Base-by-base conservation (phyloP, 2,888 invertebrate genomes). In the Beris chalybata region DNA sequence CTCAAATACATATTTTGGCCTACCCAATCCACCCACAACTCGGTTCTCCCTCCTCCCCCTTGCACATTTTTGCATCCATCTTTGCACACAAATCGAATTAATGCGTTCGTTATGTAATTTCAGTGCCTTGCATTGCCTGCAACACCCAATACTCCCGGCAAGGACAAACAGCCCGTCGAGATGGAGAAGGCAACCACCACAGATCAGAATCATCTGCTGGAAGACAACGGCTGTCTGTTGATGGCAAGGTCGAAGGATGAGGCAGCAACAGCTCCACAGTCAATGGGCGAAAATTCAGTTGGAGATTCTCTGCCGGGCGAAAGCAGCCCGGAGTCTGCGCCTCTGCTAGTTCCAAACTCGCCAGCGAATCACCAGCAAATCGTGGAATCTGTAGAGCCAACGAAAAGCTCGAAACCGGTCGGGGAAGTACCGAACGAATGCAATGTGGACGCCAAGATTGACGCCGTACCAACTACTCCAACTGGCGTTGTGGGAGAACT, bases 151-250 rank as follows among this genome's bases (percentile, higher is more conserved):
- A 54, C 64, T n/a, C 31, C 64, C 43, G 4, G 30, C 50, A 48
- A 63, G 31, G 43, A 38, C 29, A 50, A 38, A 38, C 32, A 47
- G 47, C n/a, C 5, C 30, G 29, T 12, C 32, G 43, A 45, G 44
- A 22, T 7, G 43, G 31, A 50, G 64, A 38, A 64, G 66, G 58
- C 67, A 69, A 54, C 55, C 69, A 68, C 68, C 71, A 66, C 47
- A 73, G 67, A 38, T 69, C 70, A 68, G 70, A 69, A 70, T 53
- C 31, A 69, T 44, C 44, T 45, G 12, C 64, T 11, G 43, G 9
- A 38, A 64, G 56, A 50, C 12, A 9, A 13, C 59, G 44, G 2
- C 7, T 50, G 7, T 22, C 54, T 45, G 31, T 30, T 22, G 22
- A 22, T 22, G 22, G 22, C 43, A 38, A n/a, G 32, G 31, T 31